Base-by-base conservation (phyloP, 53 echinoderm and acorn worm genomes). In the Zoroaster sp. region DNA sequence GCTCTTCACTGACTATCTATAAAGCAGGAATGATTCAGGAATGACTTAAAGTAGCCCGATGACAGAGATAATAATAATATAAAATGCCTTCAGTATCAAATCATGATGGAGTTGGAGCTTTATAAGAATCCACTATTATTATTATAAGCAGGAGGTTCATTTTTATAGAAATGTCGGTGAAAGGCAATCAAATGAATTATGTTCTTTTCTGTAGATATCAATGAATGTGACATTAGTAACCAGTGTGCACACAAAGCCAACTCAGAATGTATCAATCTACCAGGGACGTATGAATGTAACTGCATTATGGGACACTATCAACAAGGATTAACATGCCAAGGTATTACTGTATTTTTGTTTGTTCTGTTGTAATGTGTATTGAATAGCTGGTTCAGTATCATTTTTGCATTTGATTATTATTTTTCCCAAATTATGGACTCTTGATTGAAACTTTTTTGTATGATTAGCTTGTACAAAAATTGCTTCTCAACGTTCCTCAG, bases 241-340 rank as follows among this genome's bases (percentile, higher is more conserved):
- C 93, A 87, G 41, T 93, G 95, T 83, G 68, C 46, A 18, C 52
- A 40, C 33, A 69, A 53, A 35, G 53, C 53, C 28, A 88, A 92
- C 35, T 41, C 87, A 1, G 49, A 87, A 35, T 96, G 96, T 82
- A 66, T 73, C 41, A 95, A 95, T 45, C 41, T 83, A 17, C 73
- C 89, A 39, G 94, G 66, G 15, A 67, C 75, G 0, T 88, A 69
- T 70, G 73, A 92, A 9, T 96, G 96, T 40, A 85, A 67, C 33
- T 96, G 96, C 41, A 43, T 77, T 8, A 88, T 90, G 13, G 90
- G 90, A 8, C 94, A 66, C 83, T 94, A 89, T 46, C 12, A 31
- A 35, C 30, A 69, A 33, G 18, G 17, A 33, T 15, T 35, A 11
- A 12, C 15, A 9, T 83, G 83, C 37, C 36, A 46, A 83, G 47